phyloP scores from a whole-genome alignment of 2,797 vertebrate species.

The Sandelia bainsii region DNA sequence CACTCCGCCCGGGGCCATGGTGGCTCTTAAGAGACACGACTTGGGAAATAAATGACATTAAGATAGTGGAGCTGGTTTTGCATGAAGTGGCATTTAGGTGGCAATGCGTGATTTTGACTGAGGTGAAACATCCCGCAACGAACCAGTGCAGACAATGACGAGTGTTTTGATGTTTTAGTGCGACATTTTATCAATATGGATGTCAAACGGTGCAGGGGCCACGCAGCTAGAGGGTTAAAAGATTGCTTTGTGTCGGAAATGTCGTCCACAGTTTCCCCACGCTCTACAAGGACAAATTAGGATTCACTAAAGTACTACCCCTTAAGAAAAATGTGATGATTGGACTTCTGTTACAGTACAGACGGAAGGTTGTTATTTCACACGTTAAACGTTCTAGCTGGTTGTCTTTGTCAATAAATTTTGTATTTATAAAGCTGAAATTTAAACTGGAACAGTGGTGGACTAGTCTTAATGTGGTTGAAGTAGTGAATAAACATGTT shows the following conservation, averaged over 20 bases:
- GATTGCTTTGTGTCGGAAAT: slow-evolving; percentile 12
- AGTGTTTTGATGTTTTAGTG: slow-evolving; percentile 72
- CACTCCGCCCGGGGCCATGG: slow-evolving; percentile 73
- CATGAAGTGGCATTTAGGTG: slow-evolving; percentile 77
- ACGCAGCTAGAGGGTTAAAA: slow-evolving; percentile 16
- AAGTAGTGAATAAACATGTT: slow-evolving; percentile 12
- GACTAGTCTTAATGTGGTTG: slow-evolving; percentile 5
- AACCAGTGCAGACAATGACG: slow-evolving; percentile 48
- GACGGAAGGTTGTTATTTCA: neutral
- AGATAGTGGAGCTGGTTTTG: slow-evolving; percentile 67
- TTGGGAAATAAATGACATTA: slow-evolving; percentile 82
- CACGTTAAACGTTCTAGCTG: neutral
- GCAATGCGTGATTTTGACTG: slow-evolving; percentile 46
- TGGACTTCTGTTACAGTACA: neutral
- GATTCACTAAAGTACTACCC: neutral
- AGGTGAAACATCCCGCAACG: slow-evolving; percentile 41
- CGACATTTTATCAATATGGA: slow-evolving; percentile 49
- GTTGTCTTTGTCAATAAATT: no score
- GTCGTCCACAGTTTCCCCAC: neutral
- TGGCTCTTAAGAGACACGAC: slow-evolving; percentile 70
- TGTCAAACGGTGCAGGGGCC: slow-evolving; percentile 45
- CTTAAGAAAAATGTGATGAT: neutral
- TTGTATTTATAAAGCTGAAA: neutral
- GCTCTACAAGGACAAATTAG: neutral
- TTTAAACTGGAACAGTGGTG: slow-evolving; percentile 24